Conservation (phyloP, 2,888 invertebrate species). For the Linyphia triangularis region DNA sequence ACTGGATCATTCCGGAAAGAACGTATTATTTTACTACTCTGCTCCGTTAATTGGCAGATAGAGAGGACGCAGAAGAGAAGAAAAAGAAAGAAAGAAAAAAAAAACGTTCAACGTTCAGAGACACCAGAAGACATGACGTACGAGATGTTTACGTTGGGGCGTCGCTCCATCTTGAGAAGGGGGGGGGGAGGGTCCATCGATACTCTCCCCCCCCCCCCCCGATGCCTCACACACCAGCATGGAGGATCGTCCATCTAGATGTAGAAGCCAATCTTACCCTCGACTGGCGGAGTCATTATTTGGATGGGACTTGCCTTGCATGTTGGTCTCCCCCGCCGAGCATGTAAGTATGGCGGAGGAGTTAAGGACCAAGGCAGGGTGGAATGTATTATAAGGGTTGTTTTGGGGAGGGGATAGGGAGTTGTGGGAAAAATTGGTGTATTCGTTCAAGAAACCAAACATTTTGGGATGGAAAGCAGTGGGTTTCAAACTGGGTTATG, state of each 20-base stretch:
- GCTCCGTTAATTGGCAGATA: constrained; percentile 57
- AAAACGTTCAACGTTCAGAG: constrained; percentile 36
- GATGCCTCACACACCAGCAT: constrained; percentile 15
- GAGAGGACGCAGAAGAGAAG: constrained; percentile 10
- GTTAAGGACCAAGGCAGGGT: not conserved
- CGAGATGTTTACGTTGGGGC: constrained; percentile 65
- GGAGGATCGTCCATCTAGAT: not conserved
- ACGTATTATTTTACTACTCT: constrained; percentile 65
- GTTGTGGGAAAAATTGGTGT: too few species aligned
- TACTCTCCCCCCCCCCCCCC: constrained; percentile 23
- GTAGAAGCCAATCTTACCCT: constrained; percentile 27
- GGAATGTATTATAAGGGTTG: not conserved
- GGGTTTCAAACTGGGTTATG: too few species aligned
- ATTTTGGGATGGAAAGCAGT: too few species aligned
- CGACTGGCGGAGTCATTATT: constrained; percentile 33
- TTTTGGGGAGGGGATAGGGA: too few species aligned
- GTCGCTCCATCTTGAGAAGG: constrained; percentile 1
- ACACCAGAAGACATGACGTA: constrained; percentile 47
- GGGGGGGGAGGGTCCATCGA: constrained; percentile 39
- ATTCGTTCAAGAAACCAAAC: too few species aligned
- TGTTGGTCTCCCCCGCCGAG: not conserved
- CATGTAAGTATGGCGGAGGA: not conserved
- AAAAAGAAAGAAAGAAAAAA: constrained; percentile 14
- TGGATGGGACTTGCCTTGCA: constrained; percentile 1
- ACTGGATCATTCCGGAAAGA: constrained; percentile 59